Evolutionary conservation across 1,140 invertebrate genomes (phyloP), one percentile per base, ranked within the genome.

Genomic region (Panulirus ornatus): DNA sequence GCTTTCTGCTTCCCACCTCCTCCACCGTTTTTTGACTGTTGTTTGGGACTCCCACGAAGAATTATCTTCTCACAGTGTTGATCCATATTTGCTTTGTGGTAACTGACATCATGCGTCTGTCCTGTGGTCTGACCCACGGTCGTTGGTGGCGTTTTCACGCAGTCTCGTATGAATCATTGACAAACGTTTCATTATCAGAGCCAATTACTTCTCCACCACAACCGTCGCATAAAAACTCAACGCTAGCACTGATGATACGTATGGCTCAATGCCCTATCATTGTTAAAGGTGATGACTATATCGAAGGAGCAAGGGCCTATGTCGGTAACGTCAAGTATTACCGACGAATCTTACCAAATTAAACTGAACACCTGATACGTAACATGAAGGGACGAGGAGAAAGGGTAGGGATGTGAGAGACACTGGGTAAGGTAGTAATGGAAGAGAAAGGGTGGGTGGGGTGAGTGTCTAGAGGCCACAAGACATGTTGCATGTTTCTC

Each of bases 101-200:
- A 36, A 14, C 11, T 73, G 70, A 34, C 30, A n/a, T n/a, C n/a
- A n/a, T n/a, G n/a, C n/a, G n/a, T n/a, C n/a, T n/a, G n/a, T n/a
- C n/a, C n/a, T 73, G 70, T 73, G 70, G 14, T 9, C 70, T 34
- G 70, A 73, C 70, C 30, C 70, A 73, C 34, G 70, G 70, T 27
- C 11, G 30, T 73, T 11, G 27, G 70, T 73, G 30, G 22, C 70
- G 22, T 8, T 73, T 34, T 27, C 70, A 73, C 30, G 70, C 8
- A 73, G 27, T 73, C 30, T 27, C 70, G 22, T 9, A 73, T 73
- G 70, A 73, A 73, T 36, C 70, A 73, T 27, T 27, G 9, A 73
- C 34, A 36, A 22, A 73, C 14, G 27, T 73, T 19, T 11, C 14
- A 9, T 19, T 14, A 73, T 14, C 11, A 34, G 8, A 34, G 22